Evolutionary conservation across 2,888 invertebrate genomes (phyloP).

Genomic region (Cheilosia vernalis): DNA sequence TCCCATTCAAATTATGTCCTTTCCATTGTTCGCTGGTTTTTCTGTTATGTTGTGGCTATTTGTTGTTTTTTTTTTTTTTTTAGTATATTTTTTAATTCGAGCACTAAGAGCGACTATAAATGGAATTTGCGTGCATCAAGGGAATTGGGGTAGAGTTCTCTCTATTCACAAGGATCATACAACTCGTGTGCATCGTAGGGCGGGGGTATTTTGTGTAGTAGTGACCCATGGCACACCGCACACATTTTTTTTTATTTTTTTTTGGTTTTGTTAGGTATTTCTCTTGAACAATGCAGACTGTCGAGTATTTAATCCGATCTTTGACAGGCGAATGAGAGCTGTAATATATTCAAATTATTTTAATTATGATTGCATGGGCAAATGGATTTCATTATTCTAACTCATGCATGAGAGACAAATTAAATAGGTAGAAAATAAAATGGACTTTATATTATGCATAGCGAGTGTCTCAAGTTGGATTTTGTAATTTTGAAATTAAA

Average conservation of each 20-base stretch:
- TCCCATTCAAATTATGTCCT: slow-evolving; percentile 49
- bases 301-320: slow-evolving; percentile 33
- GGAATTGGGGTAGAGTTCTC: slow-evolving; percentile 21
- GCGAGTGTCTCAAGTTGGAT: not conserved
- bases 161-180: slow-evolving; percentile 31
- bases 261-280: slow-evolving; percentile 7
- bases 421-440: not conserved
- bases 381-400: slow-evolving; percentile 16
- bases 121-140: slow-evolving; percentile 57
- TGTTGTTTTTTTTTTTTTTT: slow-evolving; percentile 4
- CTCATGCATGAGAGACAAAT: not conserved
- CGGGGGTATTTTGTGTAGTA: slow-evolving; percentile 6
- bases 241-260: not conserved
- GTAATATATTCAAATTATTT: slow-evolving; percentile 55
- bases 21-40: slow-evolving; percentile 61
- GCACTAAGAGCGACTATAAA: slow-evolving; percentile 35
- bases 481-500: not conserved
- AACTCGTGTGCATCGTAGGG: slow-evolving; percentile 1
- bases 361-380: slow-evolving; percentile 60
- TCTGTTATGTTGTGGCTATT: slow-evolving; percentile 22
- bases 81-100: not conserved
- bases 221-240: slow-evolving; percentile 7
- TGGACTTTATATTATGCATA: not conserved
- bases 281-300: slow-evolving; percentile 11
- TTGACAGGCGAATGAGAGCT: slow-evolving; percentile 26